Evolutionary conservation across 2,797 vertebrate species (phyloP).

Genomic region (Anas acuta): DNA sequence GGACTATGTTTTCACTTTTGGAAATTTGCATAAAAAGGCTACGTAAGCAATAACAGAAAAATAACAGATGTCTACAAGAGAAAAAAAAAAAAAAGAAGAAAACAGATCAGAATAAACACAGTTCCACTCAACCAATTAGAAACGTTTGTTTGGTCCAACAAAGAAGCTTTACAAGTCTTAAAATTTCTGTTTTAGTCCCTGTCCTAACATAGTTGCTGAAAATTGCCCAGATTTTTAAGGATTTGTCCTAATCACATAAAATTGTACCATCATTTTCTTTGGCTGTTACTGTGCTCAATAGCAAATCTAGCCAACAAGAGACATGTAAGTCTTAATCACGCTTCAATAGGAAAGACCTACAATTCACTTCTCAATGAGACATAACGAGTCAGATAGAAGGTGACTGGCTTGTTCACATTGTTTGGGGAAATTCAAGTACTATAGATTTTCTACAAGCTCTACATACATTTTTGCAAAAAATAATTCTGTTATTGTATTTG

Average conservation of each 20-base stretch:
- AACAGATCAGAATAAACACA: conserved; percentile 30
- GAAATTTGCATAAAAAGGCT: neutral
- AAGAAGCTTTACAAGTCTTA: conserved; percentile 4
- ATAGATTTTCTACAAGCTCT: neutral
- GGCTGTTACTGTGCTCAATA: conserved; percentile 62
- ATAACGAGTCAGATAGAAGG: conserved; percentile 10
- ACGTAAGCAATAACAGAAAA: conserved; percentile 17
- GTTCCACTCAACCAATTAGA: neutral
- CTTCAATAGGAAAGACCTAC: conserved; percentile 32
- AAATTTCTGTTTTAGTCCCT: conserved; percentile 42
- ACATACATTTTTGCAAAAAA: neutral
- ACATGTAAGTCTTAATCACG: conserved; percentile 39
- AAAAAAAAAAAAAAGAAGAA: neutral
- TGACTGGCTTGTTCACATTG: neutral
- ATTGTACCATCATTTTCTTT: conserved; percentile 66
- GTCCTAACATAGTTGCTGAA: conserved; percentile 43
- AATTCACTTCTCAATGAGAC: conserved; percentile 17
- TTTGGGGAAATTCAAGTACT: neutral
- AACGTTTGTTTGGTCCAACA: conserved; percentile 51
- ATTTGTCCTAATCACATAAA: conserved; percentile 73
- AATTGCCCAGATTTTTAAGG: conserved; percentile 51
- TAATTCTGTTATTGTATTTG: conserved; percentile 3
- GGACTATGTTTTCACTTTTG: neutral
- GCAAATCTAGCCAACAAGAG: conserved; percentile 72
- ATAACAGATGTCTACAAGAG: conserved; percentile 51